A percentile compares a stretch with the other conserved stretches of the same genome.
Conservation (phyloP, 2,113 vertebrate genomes). For the Centrocercus urophasianus region DNA sequence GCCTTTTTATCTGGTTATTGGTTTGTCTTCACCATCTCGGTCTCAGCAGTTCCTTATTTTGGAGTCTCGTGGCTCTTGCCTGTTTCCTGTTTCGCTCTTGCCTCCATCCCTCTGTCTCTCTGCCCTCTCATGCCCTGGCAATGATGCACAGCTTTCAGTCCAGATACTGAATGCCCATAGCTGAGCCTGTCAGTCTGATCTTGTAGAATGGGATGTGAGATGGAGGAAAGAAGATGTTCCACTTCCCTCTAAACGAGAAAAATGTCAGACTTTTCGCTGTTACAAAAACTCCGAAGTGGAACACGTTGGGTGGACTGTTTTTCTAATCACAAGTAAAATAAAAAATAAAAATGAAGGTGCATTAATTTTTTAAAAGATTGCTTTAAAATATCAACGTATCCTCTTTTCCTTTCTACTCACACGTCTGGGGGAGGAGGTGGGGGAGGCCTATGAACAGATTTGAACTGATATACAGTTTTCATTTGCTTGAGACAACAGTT, state of each 20-base stretch:
- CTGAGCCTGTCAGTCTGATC: not conserved
- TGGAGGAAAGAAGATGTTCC: constrained; percentile 14
- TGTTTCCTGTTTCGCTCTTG: not conserved
- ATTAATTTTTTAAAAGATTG: constrained; percentile 43
- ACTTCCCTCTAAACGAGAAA: constrained; percentile 20
- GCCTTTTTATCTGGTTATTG: not conserved
- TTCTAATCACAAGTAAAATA: not conserved
- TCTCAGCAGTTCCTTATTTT: not conserved
- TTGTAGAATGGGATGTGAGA: not conserved
- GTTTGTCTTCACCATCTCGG: not conserved
- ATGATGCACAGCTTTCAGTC: not conserved
- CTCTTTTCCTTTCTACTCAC: constrained; percentile 20
- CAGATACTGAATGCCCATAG: not conserved
- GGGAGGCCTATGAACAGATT: constrained; percentile 56
- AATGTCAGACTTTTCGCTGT: constrained; percentile 40
- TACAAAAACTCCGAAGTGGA: constrained; percentile 13
- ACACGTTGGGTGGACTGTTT: constrained; percentile 39
- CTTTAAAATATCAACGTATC: constrained; percentile 51
- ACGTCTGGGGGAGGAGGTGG: constrained; percentile 30
- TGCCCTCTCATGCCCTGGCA: not conserved
- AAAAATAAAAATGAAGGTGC: not conserved
- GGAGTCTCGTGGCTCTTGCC: not conserved
- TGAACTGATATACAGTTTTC: constrained; percentile 54
- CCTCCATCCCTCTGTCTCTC: not conserved
- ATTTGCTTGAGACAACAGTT: constrained; percentile 51